phyloP scores from a whole-genome alignment of 2,888 invertebrate species.

The Blastobasis lacticolella region DNA sequence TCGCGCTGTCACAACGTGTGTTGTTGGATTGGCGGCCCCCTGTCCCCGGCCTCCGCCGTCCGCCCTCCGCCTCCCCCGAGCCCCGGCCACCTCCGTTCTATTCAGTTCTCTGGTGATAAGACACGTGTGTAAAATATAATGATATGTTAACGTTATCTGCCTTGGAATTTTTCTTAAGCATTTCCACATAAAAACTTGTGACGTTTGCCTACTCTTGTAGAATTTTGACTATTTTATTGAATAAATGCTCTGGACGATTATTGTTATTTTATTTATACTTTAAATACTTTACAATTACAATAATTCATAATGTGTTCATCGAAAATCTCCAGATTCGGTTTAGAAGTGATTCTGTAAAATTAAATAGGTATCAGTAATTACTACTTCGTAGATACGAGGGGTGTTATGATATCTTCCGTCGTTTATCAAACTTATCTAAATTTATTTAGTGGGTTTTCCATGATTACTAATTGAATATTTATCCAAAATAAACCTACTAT shows the following conservation, averaged over 20 bases:
- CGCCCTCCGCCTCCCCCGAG: no score
- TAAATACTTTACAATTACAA: not conserved
- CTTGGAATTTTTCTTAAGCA: slow-evolving; percentile 65
- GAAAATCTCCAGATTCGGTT: no score
- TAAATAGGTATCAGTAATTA: no score
- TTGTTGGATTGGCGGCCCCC: slow-evolving; percentile 75
- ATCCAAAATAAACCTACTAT: no score
- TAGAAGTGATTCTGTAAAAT: no score
- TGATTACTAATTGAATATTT: no score
- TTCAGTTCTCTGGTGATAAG: slow-evolving; percentile 32
- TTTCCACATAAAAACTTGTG: slow-evolving; percentile 70
- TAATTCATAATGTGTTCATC: no score
- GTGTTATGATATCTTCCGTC: no score
- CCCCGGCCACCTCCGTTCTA: no score
- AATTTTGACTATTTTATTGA: slow-evolving; percentile 72
- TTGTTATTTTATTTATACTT: slow-evolving; percentile 30
- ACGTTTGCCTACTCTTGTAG: slow-evolving; percentile 73
- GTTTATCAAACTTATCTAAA: no score
- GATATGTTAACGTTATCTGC: slow-evolving; percentile 55
- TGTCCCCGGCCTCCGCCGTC: slow-evolving; percentile 32
- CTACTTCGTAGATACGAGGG: no score
- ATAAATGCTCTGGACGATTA: slow-evolving; percentile 67
- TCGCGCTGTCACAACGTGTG: slow-evolving; percentile 60
- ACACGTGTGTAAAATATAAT: slow-evolving; percentile 53
- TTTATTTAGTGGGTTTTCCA: no score